Evolutionary conservation across 1,140 invertebrate species (phyloP), one percentile per base, ranked within the genome.

Genomic region (Caerostris darwini): DNA sequence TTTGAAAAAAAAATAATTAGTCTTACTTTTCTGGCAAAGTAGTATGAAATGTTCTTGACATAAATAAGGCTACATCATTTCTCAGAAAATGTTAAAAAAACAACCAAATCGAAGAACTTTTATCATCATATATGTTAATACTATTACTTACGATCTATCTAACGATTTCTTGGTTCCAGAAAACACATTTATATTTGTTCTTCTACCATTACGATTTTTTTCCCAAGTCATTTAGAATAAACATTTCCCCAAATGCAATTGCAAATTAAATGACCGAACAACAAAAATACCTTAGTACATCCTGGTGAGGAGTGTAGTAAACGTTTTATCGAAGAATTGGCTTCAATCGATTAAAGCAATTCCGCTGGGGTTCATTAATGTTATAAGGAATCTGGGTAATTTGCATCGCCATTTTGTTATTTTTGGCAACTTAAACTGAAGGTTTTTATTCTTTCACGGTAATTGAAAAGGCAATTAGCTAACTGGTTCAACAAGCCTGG

Each of bases 331-430:
- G 50, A 71, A 71, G 69, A 71, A 50, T 71, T 34, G 69, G 19
- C 69, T 50, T 34, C 50, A 71, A 71, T 71, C 69, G 19, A 71
- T 71, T 71, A 50, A 71, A 71, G 19, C 50, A 71, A 71, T 71
- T 71, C 69, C 34, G 69, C 50, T 71, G 69, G 19, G 69, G 7
- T 34, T 71, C 69, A 19, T n/a, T 71, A 71, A 71, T 34, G 50
- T 71, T 71, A 10, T 10, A 3, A 34, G 69, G 19, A 71, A 71
- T 50, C 69, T 12, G 69, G 50, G 50, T n/a, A 50, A 71, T 71
- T 71, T 10, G 34, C 50, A 34, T 50, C 69, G 7, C 19, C 3
- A 7, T 50, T 71, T 8, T 64, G 12, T 64, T 34, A 34, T 71
- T 71, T 71, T 71, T 71, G 10, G 34, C 69, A 10, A 34, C 50